A percentile compares a stretch with the other conserved stretches of the same genome.
These are phyloP conservation scores for Pantherophis guttatus DNA, from an alignment of 2,113 vertebrate species.

Conservation along the genomic window DNA sequence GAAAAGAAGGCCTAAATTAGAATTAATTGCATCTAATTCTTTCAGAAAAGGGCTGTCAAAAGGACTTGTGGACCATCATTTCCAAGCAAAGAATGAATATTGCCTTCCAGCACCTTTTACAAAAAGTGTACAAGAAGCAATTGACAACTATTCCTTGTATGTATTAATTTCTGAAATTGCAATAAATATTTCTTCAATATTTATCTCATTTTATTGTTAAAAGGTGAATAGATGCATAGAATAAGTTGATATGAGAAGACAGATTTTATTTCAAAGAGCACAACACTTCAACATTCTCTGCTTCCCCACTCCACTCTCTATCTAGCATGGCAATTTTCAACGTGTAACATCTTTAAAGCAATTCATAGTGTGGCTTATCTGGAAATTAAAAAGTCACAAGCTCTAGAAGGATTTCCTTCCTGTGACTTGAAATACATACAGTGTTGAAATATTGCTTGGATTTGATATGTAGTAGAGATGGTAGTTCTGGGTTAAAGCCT, in stretches of 20 bases:
- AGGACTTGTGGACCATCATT: slow-evolving; percentile 21
- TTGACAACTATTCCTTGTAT: slow-evolving; percentile 67
- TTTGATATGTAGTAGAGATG: not conserved
- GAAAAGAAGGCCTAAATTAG: not conserved
- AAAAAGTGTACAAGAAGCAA: slow-evolving; percentile 65
- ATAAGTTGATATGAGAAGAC: not conserved
- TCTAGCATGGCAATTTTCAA: not conserved
- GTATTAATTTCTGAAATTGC: slow-evolving; percentile 9
- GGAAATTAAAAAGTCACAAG: not conserved
- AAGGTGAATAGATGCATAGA: not conserved
- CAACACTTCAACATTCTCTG: not conserved
- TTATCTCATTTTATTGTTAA: not conserved
- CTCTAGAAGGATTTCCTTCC: not conserved
- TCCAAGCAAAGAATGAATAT: slow-evolving; percentile 51
- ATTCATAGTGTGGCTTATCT: not conserved
- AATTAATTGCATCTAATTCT: not conserved
- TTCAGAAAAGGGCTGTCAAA: slow-evolving; percentile 68
- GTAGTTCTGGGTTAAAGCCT: not conserved
- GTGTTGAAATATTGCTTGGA: not conserved
- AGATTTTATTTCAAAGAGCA: not conserved
- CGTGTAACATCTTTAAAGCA: not conserved
- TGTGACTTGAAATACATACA: not conserved
- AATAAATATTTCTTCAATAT: not conserved
- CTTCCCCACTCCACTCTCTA: not conserved
- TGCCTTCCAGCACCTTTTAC: slow-evolving; percentile 64